Base-by-base conservation (phyloP, 2,113 vertebrate species). In the Opisthocomus hoazin region DNA sequence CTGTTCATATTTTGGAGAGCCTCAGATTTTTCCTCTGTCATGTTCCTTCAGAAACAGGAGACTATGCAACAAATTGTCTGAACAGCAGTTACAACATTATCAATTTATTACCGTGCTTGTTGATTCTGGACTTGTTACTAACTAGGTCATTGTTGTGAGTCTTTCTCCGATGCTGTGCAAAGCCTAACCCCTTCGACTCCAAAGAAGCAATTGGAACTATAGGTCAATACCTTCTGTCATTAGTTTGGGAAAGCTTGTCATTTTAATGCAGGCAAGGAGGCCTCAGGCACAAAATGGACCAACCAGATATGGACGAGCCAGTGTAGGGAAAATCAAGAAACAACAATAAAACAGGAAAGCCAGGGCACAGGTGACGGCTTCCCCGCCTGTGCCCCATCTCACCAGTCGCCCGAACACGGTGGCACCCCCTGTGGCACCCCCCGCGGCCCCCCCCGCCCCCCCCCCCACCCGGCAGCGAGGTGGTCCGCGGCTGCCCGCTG, bases 341-440 rank as follows among this genome's bases (percentile, higher is more conserved):
- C 37, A 73, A 43, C 8, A 48, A 19, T 18, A 76, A 58, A 82
- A 24, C 13, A 54, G 53, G 77, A 56, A 63, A 68, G 16, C 22
- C 24, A 51, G 30, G 27, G 22, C 20, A 82, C 29, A 74, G 43
- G 32, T 50, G 79, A 79, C 26, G 41, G 37, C 3, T 34, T 60
- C 30, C 30, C 30, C 15, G 45, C 29, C 53, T 34, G 58, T 26
- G 41, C 11, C 50, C n/a, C 66, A n/a, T 45, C 43, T 58, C 43
- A 30, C 6, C 30, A 27, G 45, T 34, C 77, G 23, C 17, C 22
- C 21, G 36, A 51, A 41, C 20, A 2, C 54, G 4, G 5, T n/a
- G 69, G 20, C 32, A 74, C 16, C 21, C 45, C 50, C 11, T 0
- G 2, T 2, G 3, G 26, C n/a, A n/a, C n/a, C n/a, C n/a, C n/a